phyloP scores from a whole-genome alignment of 2,888 invertebrate species.

The Heliconius charithonia region DNA sequence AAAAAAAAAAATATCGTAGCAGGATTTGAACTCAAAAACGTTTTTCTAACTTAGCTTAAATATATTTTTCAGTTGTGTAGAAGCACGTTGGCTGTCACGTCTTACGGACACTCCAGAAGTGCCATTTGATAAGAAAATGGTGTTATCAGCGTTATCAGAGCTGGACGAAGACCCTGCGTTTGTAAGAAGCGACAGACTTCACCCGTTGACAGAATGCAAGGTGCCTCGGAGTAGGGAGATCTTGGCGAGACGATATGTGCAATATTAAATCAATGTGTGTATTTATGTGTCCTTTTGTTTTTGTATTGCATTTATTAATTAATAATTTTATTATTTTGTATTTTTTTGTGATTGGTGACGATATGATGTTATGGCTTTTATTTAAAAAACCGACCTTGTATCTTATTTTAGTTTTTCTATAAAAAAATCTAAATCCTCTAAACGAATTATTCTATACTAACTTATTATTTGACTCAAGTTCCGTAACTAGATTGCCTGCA shows the following conservation, averaged over 20 bases:
- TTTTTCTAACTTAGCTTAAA: not conserved
- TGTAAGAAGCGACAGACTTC: conserved; percentile 69
- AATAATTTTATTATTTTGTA: not conserved
- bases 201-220: conserved; percentile 67
- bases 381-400: no score
- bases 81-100: conserved; percentile 73
- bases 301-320: not conserved
- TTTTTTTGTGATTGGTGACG: not conserved
- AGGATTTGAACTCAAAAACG: no score
- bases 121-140: conserved; percentile 56
- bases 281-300: not conserved
- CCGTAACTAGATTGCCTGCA: no score
- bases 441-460: no score
- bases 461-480: no score
- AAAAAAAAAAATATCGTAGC: no score
- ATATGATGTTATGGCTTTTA: no score
- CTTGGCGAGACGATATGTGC: conserved; percentile 64
- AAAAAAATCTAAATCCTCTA: no score
- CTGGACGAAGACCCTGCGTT: conserved; percentile 66
- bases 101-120: conserved; percentile 61
- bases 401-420: no score
- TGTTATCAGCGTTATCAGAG: conserved; percentile 55
- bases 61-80: conserved; percentile 63
- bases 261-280: conserved; percentile 33
- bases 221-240: conserved; percentile 66